Percentiles rank a stretch among this genome's conserved stretches.
Conservation (phyloP, 2,797 vertebrate species). For the Hippopotamyrus pictus region DNA sequence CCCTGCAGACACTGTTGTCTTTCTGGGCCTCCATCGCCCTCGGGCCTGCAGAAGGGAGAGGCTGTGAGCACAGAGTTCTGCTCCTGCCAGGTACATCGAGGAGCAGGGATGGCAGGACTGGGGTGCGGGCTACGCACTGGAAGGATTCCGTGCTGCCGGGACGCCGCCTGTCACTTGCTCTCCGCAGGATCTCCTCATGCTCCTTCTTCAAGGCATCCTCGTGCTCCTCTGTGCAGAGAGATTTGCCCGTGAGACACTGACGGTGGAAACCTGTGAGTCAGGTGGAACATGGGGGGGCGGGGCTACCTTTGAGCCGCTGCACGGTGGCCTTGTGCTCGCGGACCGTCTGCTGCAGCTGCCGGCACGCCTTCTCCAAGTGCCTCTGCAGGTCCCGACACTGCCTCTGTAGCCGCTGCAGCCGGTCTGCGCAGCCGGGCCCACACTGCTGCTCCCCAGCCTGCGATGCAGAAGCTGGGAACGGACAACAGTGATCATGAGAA, state of each 20-base stretch:
- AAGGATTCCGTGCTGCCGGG: conserved; percentile 36
- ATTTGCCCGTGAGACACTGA: neutral
- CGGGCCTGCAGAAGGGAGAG: conserved; percentile 44
- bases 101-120: neutral
- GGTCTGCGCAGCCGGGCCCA: conserved; percentile 54
- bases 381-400: conserved; percentile 73
- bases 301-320: conserved; percentile 63
- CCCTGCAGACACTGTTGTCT: conserved; percentile 55
- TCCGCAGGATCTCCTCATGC: conserved; percentile 60
- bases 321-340: conserved; percentile 60
- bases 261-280: neutral
- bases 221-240: conserved; percentile 61
- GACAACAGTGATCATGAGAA: neutral
- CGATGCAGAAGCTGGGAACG: conserved; percentile 36
- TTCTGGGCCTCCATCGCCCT: conserved; percentile 42
- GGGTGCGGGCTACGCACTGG: conserved; percentile 43
- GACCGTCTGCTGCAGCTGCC: conserved; percentile 71
- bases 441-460: conserved; percentile 40
- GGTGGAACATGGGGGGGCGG: too few species aligned
- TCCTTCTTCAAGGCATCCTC: conserved; percentile 56
- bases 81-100: neutral
- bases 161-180: conserved; percentile 58
- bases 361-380: conserved; percentile 71
- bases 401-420: conserved; percentile 62
- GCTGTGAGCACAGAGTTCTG: neutral